A percentile compares a stretch with the other conserved stretches of the same genome.
Conservation (phyloP, 2,888 invertebrate genomes). For the Stratiomys singularior region DNA sequence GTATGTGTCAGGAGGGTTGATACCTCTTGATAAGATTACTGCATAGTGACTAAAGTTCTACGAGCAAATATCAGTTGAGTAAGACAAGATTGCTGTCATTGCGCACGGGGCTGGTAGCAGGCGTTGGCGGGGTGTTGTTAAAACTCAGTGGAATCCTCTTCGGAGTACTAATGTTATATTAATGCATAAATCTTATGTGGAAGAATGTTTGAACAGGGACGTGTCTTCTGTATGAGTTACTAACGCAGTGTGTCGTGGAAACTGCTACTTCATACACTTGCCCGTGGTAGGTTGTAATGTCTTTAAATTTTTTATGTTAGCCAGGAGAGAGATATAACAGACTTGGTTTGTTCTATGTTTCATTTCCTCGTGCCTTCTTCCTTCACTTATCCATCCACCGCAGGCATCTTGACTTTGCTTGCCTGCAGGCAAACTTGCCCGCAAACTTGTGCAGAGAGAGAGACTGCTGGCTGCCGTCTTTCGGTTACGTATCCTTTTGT, state of each 20-base stretch:
- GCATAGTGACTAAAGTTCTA: slow-evolving; percentile 17
- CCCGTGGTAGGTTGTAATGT: slow-evolving; percentile 16
- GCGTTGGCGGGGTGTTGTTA: slow-evolving; percentile 35
- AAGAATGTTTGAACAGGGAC: slow-evolving; percentile 30
- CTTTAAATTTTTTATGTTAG: slow-evolving; percentile 50
- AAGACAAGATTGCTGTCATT: slow-evolving; percentile 7
- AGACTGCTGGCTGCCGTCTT: not conserved
- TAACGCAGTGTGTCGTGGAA: not conserved
- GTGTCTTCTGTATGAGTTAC: not conserved
- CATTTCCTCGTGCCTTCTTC: not conserved
- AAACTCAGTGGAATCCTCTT: slow-evolving; percentile 44
- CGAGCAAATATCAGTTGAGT: not conserved
- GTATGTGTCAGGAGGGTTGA: slow-evolving; percentile 14
- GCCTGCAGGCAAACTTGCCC: slow-evolving; percentile 17
- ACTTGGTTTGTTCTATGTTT: not conserved
- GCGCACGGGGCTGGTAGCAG: too few relatives aligned
- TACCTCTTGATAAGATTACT: slow-evolving; percentile 20
- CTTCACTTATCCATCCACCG: too few relatives aligned
- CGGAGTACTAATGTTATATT: slow-evolving; percentile 52
- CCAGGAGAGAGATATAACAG: slow-evolving; percentile 2
- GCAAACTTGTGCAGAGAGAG: not conserved
- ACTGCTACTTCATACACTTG: not conserved
- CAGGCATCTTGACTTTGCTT: not conserved
- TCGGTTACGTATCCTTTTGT: not conserved
- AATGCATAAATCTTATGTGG: slow-evolving; percentile 51